Evolutionary conservation across 1,140 invertebrate genomes (phyloP).

Genomic region (Rhyzopertha dominica): DNA sequence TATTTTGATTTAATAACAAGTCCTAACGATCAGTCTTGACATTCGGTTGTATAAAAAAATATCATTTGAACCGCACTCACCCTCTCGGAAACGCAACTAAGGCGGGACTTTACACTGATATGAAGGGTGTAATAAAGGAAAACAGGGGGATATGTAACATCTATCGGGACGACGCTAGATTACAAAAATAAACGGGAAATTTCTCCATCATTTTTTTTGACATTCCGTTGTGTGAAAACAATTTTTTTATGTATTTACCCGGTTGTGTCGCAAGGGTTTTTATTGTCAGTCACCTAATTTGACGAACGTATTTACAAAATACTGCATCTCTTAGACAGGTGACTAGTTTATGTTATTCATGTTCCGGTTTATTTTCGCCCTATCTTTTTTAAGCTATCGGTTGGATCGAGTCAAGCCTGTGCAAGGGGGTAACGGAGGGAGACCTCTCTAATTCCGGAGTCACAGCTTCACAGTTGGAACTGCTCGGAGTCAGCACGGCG

Average conservation of each 20-base stretch:
- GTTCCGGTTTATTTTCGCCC: slow-evolving; percentile 3
- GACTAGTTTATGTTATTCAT: slow-evolving; percentile 3
- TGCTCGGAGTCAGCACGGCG: slow-evolving; percentile 47
- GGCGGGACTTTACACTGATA: background rate
- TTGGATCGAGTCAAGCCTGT: slow-evolving; percentile 51
- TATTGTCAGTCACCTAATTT: slow-evolving; percentile 45
- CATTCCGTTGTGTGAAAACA: background rate
- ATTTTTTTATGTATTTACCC: background rate
- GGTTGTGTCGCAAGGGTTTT: slow-evolving; percentile 18
- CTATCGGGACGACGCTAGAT: background rate
- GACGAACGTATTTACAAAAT: slow-evolving; percentile 18
- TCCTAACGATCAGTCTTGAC: slow-evolving; percentile 31
- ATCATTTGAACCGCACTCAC: slow-evolving; percentile 16
- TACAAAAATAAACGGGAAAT: background rate
- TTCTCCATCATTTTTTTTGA: background rate
- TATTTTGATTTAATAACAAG: slow-evolving; percentile 13
- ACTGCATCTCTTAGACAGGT: slow-evolving; percentile 7
- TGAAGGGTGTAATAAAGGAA: background rate
- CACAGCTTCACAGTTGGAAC: slow-evolving; percentile 44
- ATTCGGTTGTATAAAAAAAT: slow-evolving; percentile 23
- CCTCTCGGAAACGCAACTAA: background rate
- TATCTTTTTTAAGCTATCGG: slow-evolving; percentile 38
- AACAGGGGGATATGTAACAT: slow-evolving; percentile 3
- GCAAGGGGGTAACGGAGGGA: slow-evolving; percentile 46
- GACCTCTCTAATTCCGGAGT: slow-evolving; percentile 46